These are phyloP conservation scores for Dreissena rostriformis DNA, from an alignment of 1,140 invertebrate species.

Conservation along the genomic window DNA sequence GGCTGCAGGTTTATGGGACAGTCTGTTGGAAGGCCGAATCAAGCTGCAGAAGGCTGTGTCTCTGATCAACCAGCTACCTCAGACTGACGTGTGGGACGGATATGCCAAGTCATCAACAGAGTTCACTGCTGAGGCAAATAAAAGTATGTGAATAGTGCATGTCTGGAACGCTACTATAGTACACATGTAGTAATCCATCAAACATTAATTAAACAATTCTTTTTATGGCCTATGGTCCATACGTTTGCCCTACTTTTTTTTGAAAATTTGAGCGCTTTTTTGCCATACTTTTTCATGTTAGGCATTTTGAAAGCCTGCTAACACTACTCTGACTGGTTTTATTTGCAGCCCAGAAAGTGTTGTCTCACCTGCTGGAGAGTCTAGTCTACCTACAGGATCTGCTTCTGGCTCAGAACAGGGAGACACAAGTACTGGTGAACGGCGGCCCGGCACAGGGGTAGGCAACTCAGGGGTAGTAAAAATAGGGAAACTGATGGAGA, in stretches of 20 bases:
- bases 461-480: too few species aligned
- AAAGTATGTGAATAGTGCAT: conserved; percentile 71
- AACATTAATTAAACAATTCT: too few species aligned
- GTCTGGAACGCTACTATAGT: too few species aligned
- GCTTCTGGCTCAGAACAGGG: conserved; percentile 86
- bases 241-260: too few species aligned
- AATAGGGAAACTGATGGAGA: too few species aligned
- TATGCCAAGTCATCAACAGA: conserved; percentile 80
- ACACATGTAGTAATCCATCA: too few species aligned
- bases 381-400: conserved; percentile 84
- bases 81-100: conserved; percentile 83
- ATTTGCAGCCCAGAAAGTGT: conserved; percentile 57
- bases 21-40: conserved; percentile 90
- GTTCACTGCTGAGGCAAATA: conserved; percentile 83
- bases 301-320: too few species aligned
- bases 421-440: conserved; percentile 83
- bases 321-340: neutral
- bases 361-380: conserved; percentile 64
- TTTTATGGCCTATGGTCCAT: too few species aligned
- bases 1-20: conserved; percentile 88
- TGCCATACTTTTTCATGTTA: too few species aligned
- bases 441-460: neutral
- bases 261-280: too few species aligned
- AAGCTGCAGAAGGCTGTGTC: conserved; percentile 90
- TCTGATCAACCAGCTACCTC: conserved; percentile 89